Conservation (phyloP, 2,113 vertebrate genomes). For the Eurypyga helias region DNA sequence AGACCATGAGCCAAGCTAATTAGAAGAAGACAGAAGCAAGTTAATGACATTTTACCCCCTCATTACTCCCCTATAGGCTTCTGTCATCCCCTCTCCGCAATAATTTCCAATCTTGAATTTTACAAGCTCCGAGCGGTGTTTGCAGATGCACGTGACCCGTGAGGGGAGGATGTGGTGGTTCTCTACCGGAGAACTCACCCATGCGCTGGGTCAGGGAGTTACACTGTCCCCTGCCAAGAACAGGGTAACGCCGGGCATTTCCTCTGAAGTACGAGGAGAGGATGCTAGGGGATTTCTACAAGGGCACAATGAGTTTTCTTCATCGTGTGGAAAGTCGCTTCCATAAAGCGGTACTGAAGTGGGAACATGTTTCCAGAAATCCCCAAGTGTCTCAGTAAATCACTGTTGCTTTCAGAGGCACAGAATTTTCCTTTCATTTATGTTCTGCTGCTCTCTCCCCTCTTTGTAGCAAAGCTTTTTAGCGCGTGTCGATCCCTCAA, state of each 20-base stretch:
- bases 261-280: neutral
- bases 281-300: neutral
- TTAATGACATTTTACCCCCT: neutral
- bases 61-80: neutral
- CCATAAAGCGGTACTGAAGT: neutral
- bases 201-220: neutral
- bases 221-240: rapidly evolving
- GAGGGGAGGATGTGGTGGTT: neutral
- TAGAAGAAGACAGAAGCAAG: neutral
- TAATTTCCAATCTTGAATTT: neutral
- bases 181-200: neutral
- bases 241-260: too few relatives aligned
- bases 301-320: rapidly evolving
- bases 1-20: neutral
- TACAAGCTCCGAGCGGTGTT: rapidly evolving
- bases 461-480: neutral
- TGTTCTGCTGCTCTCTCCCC: neutral
- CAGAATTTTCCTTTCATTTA: neutral
- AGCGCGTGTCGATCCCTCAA: neutral
- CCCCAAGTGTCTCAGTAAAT: neutral
- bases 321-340: rapidly evolving
- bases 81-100: neutral
- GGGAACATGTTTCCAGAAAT: neutral
- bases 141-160: rapidly evolving
- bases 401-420: neutral